Evolutionary conservation across 2,888 invertebrate species (phyloP).

Genomic region (Furcula furcula): DNA sequence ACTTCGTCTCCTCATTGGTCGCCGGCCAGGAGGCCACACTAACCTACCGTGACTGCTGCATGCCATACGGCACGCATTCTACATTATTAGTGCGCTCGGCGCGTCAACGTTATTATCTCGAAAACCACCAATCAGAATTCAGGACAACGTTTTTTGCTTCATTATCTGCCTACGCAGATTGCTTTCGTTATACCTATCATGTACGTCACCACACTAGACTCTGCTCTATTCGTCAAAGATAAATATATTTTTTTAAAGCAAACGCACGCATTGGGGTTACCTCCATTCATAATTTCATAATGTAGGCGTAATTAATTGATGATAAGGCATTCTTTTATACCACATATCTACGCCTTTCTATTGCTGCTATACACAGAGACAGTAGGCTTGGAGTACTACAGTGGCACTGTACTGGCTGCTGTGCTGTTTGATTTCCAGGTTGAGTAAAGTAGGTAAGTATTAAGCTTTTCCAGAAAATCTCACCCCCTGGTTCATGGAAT

Average conservation of each 20-base stretch:
- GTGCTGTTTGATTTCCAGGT: too few species aligned
- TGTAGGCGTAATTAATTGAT: too few species aligned
- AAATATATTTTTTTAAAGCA: slow-evolving; percentile 2
- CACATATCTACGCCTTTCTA: too few species aligned
- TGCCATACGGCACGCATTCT: slow-evolving; percentile 29
- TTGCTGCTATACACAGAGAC: too few species aligned
- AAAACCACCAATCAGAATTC: slow-evolving; percentile 38
- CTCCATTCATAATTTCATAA: too few species aligned
- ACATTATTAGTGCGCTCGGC: slow-evolving; percentile 23
- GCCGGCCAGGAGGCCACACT: slow-evolving; percentile 2
- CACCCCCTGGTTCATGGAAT: too few species aligned
- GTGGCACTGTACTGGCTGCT: too few species aligned
- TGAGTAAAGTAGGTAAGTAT: too few species aligned
- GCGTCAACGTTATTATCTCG: slow-evolving; percentile 34
- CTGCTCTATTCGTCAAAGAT: slow-evolving; percentile 28
- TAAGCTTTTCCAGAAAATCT: too few species aligned
- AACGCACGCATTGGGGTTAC: too few species aligned
- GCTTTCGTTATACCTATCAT: slow-evolving; percentile 16
- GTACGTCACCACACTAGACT: slow-evolving; percentile 11
- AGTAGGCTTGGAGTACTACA: too few species aligned
- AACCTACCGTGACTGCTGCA: slow-evolving; percentile 17
- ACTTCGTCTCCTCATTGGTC: slow-evolving; percentile 33
- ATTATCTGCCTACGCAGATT: slow-evolving; percentile 15
- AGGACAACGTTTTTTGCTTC: slow-evolving; percentile 14
- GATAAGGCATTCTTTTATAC: too few species aligned